phyloP scores from a whole-genome alignment of 2,888 invertebrate genomes.

The Danaus chrysippus region DNA sequence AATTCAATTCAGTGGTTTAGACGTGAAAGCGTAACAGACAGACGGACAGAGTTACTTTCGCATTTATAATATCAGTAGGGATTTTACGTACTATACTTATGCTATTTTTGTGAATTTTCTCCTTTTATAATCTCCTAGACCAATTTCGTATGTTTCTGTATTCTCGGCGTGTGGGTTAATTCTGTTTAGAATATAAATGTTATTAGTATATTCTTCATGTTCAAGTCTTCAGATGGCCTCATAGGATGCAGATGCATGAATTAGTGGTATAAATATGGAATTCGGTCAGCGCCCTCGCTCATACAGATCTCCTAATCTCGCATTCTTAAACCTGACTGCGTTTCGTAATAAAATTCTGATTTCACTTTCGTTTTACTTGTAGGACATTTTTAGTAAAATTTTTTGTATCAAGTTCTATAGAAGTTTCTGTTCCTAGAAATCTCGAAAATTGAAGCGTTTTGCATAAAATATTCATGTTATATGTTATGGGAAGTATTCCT shows the following conservation, averaged over 20 bases:
- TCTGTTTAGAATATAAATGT: conserved; percentile 64
- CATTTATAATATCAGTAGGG: too few species aligned
- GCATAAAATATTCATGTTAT: conserved; percentile 62
- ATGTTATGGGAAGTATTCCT: conserved; percentile 53
- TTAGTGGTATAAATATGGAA: conserved; percentile 74
- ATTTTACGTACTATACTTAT: conserved; percentile 40
- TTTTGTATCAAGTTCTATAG: background rate
- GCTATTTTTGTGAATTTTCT: conserved; percentile 63
- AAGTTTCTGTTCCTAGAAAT: conserved; percentile 11
- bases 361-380: conserved; percentile 57
- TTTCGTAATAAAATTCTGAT: conserved; percentile 68
- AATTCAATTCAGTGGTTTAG: too few species aligned
- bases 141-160: conserved; percentile 68
- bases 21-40: too few species aligned
- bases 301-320: conserved; percentile 67
- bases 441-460: conserved; percentile 37
- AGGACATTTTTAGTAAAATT: conserved; percentile 46
- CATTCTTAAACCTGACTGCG: conserved; percentile 44
- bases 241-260: conserved; percentile 64
- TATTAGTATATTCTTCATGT: conserved; percentile 44
- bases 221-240: conserved; percentile 45
- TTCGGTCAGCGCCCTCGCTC: conserved; percentile 72
- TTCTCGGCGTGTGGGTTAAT: conserved; percentile 54
- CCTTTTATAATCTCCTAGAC: conserved; percentile 51
- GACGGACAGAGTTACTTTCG: too few species aligned